phyloP scores from a whole-genome alignment of 2,797 vertebrate species.

The Diglossa cyanea region DNA sequence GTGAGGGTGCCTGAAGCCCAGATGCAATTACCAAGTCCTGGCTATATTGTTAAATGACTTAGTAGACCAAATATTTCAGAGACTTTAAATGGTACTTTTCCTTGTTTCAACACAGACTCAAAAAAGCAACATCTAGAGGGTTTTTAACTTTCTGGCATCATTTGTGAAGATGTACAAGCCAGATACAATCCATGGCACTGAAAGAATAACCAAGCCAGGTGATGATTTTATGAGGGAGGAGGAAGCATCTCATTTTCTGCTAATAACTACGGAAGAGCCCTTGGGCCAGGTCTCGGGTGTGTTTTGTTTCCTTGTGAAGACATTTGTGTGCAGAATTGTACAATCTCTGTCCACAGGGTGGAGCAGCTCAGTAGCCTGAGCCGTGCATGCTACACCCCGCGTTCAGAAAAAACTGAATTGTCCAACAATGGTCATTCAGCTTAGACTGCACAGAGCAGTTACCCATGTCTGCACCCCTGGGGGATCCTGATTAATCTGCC shows the following conservation, averaged over 20 bases:
- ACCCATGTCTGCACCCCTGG: no score
- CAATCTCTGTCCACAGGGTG: conserved; percentile 47
- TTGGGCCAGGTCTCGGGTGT: not conserved
- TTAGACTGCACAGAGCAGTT: not conserved
- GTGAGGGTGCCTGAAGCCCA: fast-evolving
- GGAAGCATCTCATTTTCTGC: not conserved
- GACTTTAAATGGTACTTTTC: not conserved
- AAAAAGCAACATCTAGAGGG: not conserved
- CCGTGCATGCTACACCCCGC: not conserved
- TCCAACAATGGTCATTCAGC: not conserved
- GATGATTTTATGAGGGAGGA: not conserved
- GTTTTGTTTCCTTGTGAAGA: not conserved
- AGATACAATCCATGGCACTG: not conserved
- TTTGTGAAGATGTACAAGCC: not conserved
- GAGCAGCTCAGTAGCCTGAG: conserved; percentile 25
- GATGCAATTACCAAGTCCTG: not conserved
- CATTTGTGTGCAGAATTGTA: not conserved
- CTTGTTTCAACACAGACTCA: not conserved
- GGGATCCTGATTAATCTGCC: not conserved
- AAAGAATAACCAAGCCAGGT: not conserved
- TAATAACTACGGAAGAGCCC: not conserved
- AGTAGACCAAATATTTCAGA: not conserved
- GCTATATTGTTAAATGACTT: not conserved
- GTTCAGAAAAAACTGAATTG: not conserved
- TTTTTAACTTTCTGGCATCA: not conserved